Percentiles rank a stretch among this genome's conserved stretches.
These are phyloP conservation scores for Eupithecia insigniata DNA, from an alignment of 2,888 invertebrate species.

Conservation along the genomic window DNA sequence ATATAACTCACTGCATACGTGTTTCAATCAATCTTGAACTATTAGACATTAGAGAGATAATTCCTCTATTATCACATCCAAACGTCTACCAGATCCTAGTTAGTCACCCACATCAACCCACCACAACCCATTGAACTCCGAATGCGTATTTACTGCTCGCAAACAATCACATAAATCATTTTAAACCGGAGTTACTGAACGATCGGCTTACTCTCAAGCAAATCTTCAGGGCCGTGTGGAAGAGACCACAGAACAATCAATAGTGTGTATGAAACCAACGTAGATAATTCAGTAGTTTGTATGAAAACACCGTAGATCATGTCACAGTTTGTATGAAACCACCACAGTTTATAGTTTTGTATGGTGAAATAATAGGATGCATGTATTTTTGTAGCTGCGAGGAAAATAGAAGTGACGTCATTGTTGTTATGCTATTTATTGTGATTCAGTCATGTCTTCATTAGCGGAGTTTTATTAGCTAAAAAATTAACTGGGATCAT, in stretches of 20 bases:
- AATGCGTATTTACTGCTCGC: slow-evolving; percentile 18
- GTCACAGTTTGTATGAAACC: background rate
- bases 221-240: slow-evolving; percentile 59
- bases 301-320: background rate
- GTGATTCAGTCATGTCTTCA: background rate
- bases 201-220: slow-evolving; percentile 34
- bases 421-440: background rate
- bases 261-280: background rate
- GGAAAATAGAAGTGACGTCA: background rate
- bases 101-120: slow-evolving; percentile 8
- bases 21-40: no score
- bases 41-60: background rate
- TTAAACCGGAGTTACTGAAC: slow-evolving; percentile 32
- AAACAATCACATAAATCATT: slow-evolving; percentile 39
- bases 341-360: background rate
- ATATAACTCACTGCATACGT: no score
- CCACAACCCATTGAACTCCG: slow-evolving; percentile 27
- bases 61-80: background rate
- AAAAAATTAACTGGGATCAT: no score
- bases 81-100: background rate
- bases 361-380: background rate
- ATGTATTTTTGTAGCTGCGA: background rate
- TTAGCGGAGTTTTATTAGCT: background rate
- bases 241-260: background rate
- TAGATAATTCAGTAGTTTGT: background rate